phyloP scores from a whole-genome alignment of 2,113 vertebrate genomes.

The Prinia subflava region DNA sequence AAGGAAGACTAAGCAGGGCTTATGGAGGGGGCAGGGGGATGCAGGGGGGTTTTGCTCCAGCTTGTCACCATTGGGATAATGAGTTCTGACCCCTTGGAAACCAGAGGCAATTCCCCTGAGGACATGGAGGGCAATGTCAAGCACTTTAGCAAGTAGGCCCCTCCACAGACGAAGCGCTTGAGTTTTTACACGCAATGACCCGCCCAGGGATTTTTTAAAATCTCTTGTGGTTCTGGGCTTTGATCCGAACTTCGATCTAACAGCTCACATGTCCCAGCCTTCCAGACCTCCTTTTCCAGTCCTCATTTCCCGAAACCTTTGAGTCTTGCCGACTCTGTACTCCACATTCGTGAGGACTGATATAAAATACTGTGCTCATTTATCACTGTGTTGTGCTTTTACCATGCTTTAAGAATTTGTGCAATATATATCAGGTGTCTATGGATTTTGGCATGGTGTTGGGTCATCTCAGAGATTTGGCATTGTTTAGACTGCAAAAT shows the following conservation, averaged over 20 bases:
- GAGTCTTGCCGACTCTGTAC: not conserved
- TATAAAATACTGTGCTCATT: slow-evolving; percentile 45
- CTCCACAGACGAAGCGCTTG: not conserved
- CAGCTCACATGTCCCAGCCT: not conserved
- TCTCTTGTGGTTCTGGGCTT: not conserved
- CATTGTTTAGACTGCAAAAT: slow-evolving; percentile 72
- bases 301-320: not conserved
- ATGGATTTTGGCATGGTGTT: slow-evolving; percentile 61
- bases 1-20: not conserved
- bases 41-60: not conserved
- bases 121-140: not conserved
- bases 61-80: not conserved
- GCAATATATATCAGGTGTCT: slow-evolving; percentile 61
- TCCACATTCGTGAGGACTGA: slow-evolving; percentile 22
- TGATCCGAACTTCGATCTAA: not conserved
- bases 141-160: not conserved
- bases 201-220: not conserved
- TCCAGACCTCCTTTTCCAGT: not conserved
- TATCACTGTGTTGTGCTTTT: slow-evolving; percentile 42
- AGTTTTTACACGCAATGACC: not conserved
- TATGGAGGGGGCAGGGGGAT: not conserved
- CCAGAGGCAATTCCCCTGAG: not conserved
- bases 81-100: not conserved
- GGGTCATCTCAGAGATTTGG: slow-evolving; percentile 67
- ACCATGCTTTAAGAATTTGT: slow-evolving; percentile 61